Evolutionary conservation across 2,888 invertebrate genomes (phyloP), one percentile per base, ranked within the genome.

Genomic region (Monoplex corrugatus): DNA sequence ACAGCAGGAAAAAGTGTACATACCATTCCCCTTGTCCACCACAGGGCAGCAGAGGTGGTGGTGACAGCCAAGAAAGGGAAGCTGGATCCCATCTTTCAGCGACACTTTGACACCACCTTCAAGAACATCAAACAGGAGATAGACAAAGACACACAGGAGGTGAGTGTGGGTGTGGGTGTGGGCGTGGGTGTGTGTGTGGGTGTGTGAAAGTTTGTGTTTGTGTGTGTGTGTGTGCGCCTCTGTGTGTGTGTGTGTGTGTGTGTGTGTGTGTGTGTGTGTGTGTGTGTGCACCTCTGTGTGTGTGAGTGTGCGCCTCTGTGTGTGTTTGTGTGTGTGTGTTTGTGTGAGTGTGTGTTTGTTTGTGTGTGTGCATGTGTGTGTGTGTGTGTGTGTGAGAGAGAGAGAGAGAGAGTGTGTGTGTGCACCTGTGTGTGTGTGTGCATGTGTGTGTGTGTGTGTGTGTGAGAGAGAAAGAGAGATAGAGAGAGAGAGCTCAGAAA

Each of bases 81-180:
- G 3, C 89, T 91, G 80, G 92, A 91, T 88, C 90, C 91, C 86
- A 90, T 89, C 68, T 91, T 91, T 85, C 90, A 90, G 89, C 87
- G 91, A 32, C 88, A 90, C 57, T 89, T 89, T 86, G 91, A 91
- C 89, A 84, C 89, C 78, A 88, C 83, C 88, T 89, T 88, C 78
- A 91, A 91, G 89, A 82, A 87, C 38, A 89, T 91, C 82, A 91
- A 91, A 75, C 89, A 90, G 80, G 91, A 91, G 82, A 68, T 89
- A 35, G 91, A 90, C 80, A 89, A 91, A 86, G 87, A 90, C 68
- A 85, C 87, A 19, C 88, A 89, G 86, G 91, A 91, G 91, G 91
- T 91, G 45, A 86, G 85, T 45, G 75, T 35, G n/a, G n/a, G n/a
- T n/a, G n/a, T n/a, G n/a, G n/a, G n/a, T n/a, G n/a, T n/a, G n/a